Base-by-base conservation (phyloP, 2,888 invertebrate species). In the Andricus quercusramuli region DNA sequence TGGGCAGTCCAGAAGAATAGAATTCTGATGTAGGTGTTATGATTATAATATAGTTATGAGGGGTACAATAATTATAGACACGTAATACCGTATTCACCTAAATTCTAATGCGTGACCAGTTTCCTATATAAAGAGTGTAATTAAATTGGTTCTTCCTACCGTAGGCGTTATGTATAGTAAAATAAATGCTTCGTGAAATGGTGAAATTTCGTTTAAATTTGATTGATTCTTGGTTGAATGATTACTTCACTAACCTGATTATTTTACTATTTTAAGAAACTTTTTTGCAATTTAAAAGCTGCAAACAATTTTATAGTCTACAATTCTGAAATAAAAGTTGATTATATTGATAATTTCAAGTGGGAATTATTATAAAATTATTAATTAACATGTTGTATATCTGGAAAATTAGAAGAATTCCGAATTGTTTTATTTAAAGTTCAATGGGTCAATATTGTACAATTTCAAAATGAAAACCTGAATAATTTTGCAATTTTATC, bases 81-180 rank as follows among this genome's bases (percentile, higher is more conserved):
- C 74, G 56, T 74, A 74, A 74, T 74, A 74, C 20, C 74, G 32
- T 37, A 74, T 74, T 56, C n/a, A 74, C 56, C 74, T 74, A 74
- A 74, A 74, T 74, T 74, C 56, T 74, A n/a, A 29, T 74, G 74
- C 74, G 56, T 74, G 56, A 74, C 74, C 74, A 74, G 22, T 74
- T 74, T 56, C 56, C 74, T 74, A 32, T 59, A 56, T 51, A 70
- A 70, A 70, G 47, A 70, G 70, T 70, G 70, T 51, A 70, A 70
- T 56, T 74, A 74, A 56, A 11, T 68, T 68, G 47, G 68, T 68
- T 68, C 68, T 68, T 20, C 15, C 5, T 56, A 51, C 11, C 37
- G 32, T 74, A 6, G 47, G 74, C 37, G 47, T 32, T 56, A 74
- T n/a, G 32, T 32, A 29, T 4, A 29, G 6, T n/a, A 25, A 32